Evolutionary conservation across 2,797 vertebrate genomes (phyloP), one percentile per base, ranked within the genome.

Genomic region (Tenualosa thibaudeaui): DNA sequence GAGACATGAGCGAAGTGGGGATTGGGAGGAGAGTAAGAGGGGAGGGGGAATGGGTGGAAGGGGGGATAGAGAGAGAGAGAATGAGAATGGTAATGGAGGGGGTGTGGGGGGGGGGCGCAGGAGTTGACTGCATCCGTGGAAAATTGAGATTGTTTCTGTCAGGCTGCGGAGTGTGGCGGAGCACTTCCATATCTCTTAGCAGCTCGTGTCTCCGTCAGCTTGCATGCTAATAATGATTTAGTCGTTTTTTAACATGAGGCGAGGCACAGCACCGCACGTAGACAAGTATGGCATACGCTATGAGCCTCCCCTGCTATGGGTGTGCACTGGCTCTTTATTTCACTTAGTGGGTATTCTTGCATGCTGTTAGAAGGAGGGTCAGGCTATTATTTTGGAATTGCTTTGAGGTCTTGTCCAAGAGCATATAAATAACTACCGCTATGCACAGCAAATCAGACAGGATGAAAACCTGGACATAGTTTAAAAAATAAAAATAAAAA

Each of bases 221-320:
- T 78, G 71, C 71, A 46, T 78, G 71, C 71, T 78, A 78, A 78
- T 78, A 78, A 43, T n/a, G 37, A 78, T 78, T 78, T 78, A 78
- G 71, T 22, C 71, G 7, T 78, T 46, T 46, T 78, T 22, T 46
- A 78, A 46, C 5, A 40, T 15, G 2, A 46, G 19, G 17, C 8
- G 71, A 22, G 71, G 71, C 40, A 2, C 17, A 43, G 40, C 19
- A 8, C 71, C 9, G 71, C 19, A n/a, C 40, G 12, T 2, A 17
- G 37, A 78, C 40, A 31, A 71, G 65, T 15, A 13, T 7, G 40
- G 40, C 40, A 78, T 46, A 78, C 37, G 40, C 37, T 46, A 78
- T 78, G 15, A 46, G 19, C 4, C 40, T 46, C 40, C 37, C 22
- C 40, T 9, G 71, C 71, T 62, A 46, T 40, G n/a, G n/a, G 26